Base-by-base conservation (phyloP, 1,140 invertebrate genomes). In the Diachasma alloeum region DNA sequence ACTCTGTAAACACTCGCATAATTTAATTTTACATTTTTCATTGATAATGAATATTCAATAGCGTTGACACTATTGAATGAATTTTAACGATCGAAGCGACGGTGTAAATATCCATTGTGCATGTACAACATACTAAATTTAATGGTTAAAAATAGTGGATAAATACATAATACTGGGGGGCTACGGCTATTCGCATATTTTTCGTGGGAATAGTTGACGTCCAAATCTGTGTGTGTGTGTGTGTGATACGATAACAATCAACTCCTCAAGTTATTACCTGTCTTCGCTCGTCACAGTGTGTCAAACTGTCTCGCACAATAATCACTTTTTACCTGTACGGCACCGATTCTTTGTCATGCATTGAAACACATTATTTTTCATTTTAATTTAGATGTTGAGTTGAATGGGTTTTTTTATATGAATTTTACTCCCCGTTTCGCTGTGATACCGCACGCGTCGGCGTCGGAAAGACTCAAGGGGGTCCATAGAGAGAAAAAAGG, bases 221-320 rank as follows among this genome's bases (percentile, higher is more conserved):
- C 24, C 24, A 63, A 9, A 0, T 26, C 2, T 31, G 31, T 31
- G 31, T 31, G 31, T 59, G 53, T 63, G 8, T 26, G 59, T 63
- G 24, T 63, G 59, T 63, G 59, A 63, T 63, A 63, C 9, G 24
- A 26, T 63, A 63, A 63, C 59, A 63, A 63, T 63, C 59, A 63
- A 63, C 15, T 63, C 59, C 59, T 63, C 59, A 63, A 26, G 24
- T 63, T 63, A 63, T 63, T 63, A 24, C 9, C 15, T 26, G 26
- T 63, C 24, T 63, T 63, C 22, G 59, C 22, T 63, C 22, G 24
- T 31, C 8, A 53, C n/a, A 24, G 26, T 63, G 8, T 13, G 24
- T 63, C 59, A 63, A 63, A 63, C 8, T 63, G 15, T 26, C 4
- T 26, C 22, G 24, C 59, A 63, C 59, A 26, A 26, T 31, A 63